A percentile compares a stretch with the other conserved stretches of the same genome.
Evolutionary conservation across 2,113 vertebrate genomes (phyloP).

Genomic region (Salminus brasiliensis): DNA sequence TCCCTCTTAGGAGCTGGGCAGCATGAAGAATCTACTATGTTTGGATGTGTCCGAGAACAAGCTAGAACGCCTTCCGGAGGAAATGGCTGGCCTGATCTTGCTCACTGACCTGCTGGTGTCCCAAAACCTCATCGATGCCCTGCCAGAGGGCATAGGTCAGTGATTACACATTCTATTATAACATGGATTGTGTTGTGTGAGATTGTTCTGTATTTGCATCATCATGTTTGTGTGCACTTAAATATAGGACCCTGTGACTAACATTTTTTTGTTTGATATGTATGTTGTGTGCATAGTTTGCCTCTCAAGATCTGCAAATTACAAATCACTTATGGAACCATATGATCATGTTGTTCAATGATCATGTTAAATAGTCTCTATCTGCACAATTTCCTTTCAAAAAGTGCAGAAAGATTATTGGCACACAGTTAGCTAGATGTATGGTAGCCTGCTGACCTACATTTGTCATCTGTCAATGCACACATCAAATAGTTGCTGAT

Average conservation of each 20-base stretch:
- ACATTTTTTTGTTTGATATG: too few relatives aligned
- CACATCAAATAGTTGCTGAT: not conserved
- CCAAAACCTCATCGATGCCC: slow-evolving; percentile 89
- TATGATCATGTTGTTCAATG: not conserved
- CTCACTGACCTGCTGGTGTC: slow-evolving; percentile 94
- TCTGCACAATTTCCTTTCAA: too few relatives aligned
- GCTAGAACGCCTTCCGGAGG: slow-evolving; percentile 91
- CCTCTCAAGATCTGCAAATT: too few relatives aligned
- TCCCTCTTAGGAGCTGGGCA: slow-evolving; percentile 85
- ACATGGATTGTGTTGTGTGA: not conserved
- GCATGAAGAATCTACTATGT: slow-evolving; percentile 91
- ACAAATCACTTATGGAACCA: too few relatives aligned
- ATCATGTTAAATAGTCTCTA: too few relatives aligned
- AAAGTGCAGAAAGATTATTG: not conserved
- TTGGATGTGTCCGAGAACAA: slow-evolving; percentile 98
- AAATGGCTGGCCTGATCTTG: slow-evolving; percentile 85
- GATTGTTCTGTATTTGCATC: too few relatives aligned
- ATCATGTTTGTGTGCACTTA: too few relatives aligned
- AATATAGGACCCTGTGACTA: too few relatives aligned
- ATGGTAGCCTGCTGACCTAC: not conserved
- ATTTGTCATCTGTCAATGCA: not conserved
- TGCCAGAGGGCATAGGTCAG: slow-evolving; percentile 93
- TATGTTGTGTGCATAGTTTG: too few relatives aligned
- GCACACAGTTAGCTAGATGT: not conserved
- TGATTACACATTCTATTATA: slow-evolving; percentile 5